Evolutionary conservation across 2,888 invertebrate genomes (phyloP), one percentile per base, ranked within the genome.

Genomic region (Pardosa pseudoannulata): DNA sequence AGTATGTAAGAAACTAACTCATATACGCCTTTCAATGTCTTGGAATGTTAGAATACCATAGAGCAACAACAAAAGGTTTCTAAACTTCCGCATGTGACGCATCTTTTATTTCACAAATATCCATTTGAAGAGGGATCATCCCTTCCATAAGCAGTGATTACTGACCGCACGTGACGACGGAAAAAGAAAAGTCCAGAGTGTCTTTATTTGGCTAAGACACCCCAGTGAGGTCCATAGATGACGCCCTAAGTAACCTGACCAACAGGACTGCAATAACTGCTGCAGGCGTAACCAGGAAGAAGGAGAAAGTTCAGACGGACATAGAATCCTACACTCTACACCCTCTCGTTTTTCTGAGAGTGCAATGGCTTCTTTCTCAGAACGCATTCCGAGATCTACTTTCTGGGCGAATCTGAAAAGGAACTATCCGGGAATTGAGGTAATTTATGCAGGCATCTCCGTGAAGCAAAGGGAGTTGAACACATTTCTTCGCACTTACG

Each of bases 201-300:
- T 36, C 36, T 36, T 36, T 36, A 46, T 46, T 46, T 46, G 46
- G 16, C 16, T 16, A 36, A 7, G 36, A 5, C 36, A 36, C 36
- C 36, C 5, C n/a, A 36, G 9, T 7, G 36, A 7, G 36, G 36
- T 9, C 36, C 9, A n/a, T n/a, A n/a, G n/a, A n/a, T n/a, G n/a
- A 36, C 5, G 46, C 16, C 9, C 7, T 2, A 46, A 46, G 16
- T 16, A 11, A 23, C 56, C 56, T 56, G 56, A 23, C 56, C 56
- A 23, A 5, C 19, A 56, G 56, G 11, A 11, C 23, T 56, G 56
- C 23, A 23, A 13, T 23, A 56, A 23, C 5, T 56, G 56, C 23
- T 5, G 23, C 23, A 56, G 56, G 56, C 56, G 56, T 56, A 56
- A 23, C 56, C 56, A 56, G 56, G 56, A 56, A 56, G 56, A 56